Base-by-base conservation (phyloP, 2,113 vertebrate genomes). In the Symphodus melops region DNA sequence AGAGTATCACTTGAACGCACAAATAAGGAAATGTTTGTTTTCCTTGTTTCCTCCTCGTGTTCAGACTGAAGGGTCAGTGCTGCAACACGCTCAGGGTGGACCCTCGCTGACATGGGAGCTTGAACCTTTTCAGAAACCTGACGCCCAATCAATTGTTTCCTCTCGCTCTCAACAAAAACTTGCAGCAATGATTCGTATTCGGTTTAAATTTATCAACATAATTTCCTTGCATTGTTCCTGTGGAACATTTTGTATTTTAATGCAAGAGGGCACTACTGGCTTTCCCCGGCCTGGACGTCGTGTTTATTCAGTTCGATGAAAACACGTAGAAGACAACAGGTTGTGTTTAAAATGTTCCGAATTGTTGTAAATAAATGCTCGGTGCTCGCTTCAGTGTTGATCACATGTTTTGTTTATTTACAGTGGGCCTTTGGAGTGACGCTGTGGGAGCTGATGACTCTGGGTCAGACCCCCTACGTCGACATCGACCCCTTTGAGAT, bases 401-500 rank as follows among this genome's bases (percentile, higher is more conserved):
- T 75, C 16, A 0, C 1, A 8, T 55, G 36, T 21, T 64, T 9
- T 77, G 52, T 73, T 63, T 89, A 33, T 33, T 89, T 61, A 8
- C 90, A 99, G 98, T 99, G 98, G 98, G 98, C 98, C 64, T 99
- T 99, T 0, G 98, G 98, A 61, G 98, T 99, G 80, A 97, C 96
- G 0, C 91, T 99, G 80, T 99, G 98, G 98, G 98, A 99, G 79
- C 93, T 99, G 83, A 99, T 99, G 98, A 99, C 98, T 4, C 89
- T 99, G 88, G 98, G 98, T 51, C 98, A 99, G 92, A 99, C 98
- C 0, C 98, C 98, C 0, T 99, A 99, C 1, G 97, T 99, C 3
- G 98, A 99, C 89, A 98, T 99, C 0, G 98, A 99, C 89, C 98
- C 98, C 33, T 99, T 99, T 42, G 98, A 99, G 94, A 99, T 99